phyloP scores from a whole-genome alignment of 2,113 vertebrate genomes.

The Pandion haliaetus region DNA sequence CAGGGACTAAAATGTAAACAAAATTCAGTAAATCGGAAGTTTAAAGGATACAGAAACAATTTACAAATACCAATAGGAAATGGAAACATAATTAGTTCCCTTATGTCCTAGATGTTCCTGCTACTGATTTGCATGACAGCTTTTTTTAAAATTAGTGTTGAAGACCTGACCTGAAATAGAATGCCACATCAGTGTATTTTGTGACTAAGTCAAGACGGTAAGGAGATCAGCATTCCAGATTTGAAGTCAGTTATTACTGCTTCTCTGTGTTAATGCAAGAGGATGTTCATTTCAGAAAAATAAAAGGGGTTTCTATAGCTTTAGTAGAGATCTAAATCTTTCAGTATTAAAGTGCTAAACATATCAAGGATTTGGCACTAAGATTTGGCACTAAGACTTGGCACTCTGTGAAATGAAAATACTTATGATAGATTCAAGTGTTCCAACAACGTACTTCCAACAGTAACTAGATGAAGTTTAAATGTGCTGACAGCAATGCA shows the following conservation, averaged over 20 bases:
- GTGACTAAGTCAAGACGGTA: not conserved
- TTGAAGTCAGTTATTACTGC: not conserved
- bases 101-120: not conserved
- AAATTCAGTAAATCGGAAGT: not conserved
- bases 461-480: not conserved
- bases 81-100: not conserved
- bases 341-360: not conserved
- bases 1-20: conserved; percentile 80
- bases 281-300: not conserved
- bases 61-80: not conserved
- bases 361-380: not conserved
- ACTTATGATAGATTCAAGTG: not conserved
- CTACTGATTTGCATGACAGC: not conserved
- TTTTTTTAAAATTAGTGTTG: not conserved
- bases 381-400: not conserved
- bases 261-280: not conserved
- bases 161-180: not conserved
- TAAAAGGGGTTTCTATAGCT: not conserved
- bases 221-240: not conserved
- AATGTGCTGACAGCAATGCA: not conserved
- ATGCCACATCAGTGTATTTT: not conserved
- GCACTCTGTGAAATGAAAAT: conserved; percentile 11
- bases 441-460: not conserved
- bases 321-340: not conserved
- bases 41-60: conserved; percentile 16